Evolutionary conservation across 64 coral and sea anemone species (phyloP).

Genomic region (Dendronephthya gigantea): DNA sequence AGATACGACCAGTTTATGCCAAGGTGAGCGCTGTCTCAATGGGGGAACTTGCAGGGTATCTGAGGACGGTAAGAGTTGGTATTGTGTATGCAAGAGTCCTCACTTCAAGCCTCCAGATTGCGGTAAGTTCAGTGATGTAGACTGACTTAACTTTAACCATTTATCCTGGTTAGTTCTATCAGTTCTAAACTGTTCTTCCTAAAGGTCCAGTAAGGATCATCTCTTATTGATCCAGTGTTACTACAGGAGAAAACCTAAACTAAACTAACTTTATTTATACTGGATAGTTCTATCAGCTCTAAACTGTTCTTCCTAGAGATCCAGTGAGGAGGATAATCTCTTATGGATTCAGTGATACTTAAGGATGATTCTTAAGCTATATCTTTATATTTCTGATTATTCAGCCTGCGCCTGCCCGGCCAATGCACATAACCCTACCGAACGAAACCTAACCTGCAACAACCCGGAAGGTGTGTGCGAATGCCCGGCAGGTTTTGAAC

Average conservation of each 20-base stretch:
- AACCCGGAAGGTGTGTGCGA: not conserved
- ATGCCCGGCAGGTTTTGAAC: not conserved
- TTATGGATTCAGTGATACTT: too few species aligned
- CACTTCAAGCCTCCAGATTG: conserved; percentile 4
- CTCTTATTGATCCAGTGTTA: not conserved
- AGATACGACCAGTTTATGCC: not conserved
- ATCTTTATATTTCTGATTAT: not conserved
- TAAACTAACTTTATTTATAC: too few species aligned
- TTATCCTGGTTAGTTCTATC: not conserved
- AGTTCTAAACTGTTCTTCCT: not conserved
- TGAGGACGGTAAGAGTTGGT: conserved; percentile 7
- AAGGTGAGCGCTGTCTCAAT: not conserved
- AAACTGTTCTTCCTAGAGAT: too few species aligned
- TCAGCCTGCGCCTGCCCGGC: not conserved
- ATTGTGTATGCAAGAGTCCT: not conserved
- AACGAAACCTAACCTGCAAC: not conserved
- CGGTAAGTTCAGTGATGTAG: not conserved
- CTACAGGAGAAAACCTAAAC: too few species aligned
- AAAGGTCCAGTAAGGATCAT: not conserved
- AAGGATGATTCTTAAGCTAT: too few species aligned
- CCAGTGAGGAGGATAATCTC: too few species aligned
- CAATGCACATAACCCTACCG: not conserved
- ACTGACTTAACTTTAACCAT: not conserved
- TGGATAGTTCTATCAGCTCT: too few species aligned
- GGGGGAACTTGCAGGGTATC: not conserved